Evolutionary conservation across 2,797 vertebrate species (phyloP), one percentile per base, ranked within the genome.

Genomic region (Tangara arthus): DNA sequence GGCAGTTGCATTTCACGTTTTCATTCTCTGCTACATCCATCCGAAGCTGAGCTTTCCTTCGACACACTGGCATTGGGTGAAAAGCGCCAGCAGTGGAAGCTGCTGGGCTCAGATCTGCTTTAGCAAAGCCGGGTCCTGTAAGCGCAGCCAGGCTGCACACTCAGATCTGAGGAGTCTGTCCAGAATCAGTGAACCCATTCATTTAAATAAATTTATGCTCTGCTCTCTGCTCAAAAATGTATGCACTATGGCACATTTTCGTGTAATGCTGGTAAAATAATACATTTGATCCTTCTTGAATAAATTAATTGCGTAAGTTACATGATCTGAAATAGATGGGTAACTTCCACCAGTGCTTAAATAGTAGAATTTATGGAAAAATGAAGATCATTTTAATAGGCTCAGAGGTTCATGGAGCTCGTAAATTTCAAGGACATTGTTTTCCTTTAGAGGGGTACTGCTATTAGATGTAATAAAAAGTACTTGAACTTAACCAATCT

Each of bases 311-410:
- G 44, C 5, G 0, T 76, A 41, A 86, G 64, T 94, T 90, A 37
- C 23, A 4, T 78, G 93, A 56, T 46, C 69, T 91, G 86, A 19
- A 82, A 94, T 59, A 69, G 70, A 66, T 42, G 69, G 37, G 52
- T 46, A 69, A 68, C 75, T 87, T 84, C 61, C 23, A 55, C 46
- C 59, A 16, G 39, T 56, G 11, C 55, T 65, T 81, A 49, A 35
- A 76, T 86, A 82, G 35, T 12, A 50, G 77, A 87, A 93, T 92
- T 90, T 68, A 57, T 78, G 61, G 80, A 85, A 82, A 77, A 92
- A 70, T 80, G 87, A 53, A 27, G 35, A 84, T 79, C 4, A 12
- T 49, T 93, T 83, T 12, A 82, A 50, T 55, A 77, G 66, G 21
- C 84, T 80, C 19, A 60, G 65, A 52, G 65, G 49, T 95, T 89